Evolutionary conservation across 2,797 vertebrate species (phyloP).

Genomic region (Clarias fuscus): DNA sequence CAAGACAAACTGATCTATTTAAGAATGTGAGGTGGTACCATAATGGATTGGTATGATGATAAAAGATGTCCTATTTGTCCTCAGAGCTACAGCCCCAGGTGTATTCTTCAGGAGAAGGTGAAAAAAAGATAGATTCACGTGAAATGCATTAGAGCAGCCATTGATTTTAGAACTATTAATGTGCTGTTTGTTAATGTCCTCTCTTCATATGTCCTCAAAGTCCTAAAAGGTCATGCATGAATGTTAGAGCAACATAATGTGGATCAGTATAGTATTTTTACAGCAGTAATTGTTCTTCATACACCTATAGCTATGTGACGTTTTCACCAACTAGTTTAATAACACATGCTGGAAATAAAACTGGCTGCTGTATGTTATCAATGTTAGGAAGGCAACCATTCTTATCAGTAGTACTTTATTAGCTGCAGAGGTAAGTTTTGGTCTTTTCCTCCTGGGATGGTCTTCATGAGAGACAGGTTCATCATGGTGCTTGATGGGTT

Average conservation of each 20-base stretch:
- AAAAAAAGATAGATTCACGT: slow-evolving; percentile 57
- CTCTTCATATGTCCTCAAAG: slow-evolving; percentile 53
- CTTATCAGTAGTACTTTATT: neutral
- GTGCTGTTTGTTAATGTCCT: slow-evolving; percentile 49
- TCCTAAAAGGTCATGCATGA: slow-evolving; percentile 41
- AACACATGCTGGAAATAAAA: slow-evolving; percentile 36
- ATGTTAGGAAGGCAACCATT: neutral
- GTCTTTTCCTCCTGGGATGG: too few relatives aligned
- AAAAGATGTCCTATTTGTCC: slow-evolving; percentile 45
- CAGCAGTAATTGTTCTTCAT: neutral
- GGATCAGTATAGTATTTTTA: neutral
- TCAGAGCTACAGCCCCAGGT: slow-evolving; percentile 49
- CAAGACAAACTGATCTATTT: slow-evolving; percentile 35
- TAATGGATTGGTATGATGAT: slow-evolving; percentile 44
- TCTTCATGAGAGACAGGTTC: too few relatives aligned
- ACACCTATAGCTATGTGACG: neutral
- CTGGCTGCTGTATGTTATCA: slow-evolving; percentile 22
- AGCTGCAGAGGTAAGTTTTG: too few relatives aligned
- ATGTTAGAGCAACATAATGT: neutral
- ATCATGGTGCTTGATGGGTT: too few relatives aligned
- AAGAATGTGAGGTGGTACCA: slow-evolving; percentile 31
- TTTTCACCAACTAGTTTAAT: slow-evolving; percentile 9
- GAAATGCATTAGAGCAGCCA: slow-evolving; percentile 59
- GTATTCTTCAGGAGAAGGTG: slow-evolving; percentile 56
- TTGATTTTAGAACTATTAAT: slow-evolving; percentile 50